Percentiles rank a stretch among this genome's conserved stretches.
These are phyloP conservation scores for Hemicrepidius hirtus DNA, from an alignment of 2,888 invertebrate species.

Conservation along the genomic window DNA sequence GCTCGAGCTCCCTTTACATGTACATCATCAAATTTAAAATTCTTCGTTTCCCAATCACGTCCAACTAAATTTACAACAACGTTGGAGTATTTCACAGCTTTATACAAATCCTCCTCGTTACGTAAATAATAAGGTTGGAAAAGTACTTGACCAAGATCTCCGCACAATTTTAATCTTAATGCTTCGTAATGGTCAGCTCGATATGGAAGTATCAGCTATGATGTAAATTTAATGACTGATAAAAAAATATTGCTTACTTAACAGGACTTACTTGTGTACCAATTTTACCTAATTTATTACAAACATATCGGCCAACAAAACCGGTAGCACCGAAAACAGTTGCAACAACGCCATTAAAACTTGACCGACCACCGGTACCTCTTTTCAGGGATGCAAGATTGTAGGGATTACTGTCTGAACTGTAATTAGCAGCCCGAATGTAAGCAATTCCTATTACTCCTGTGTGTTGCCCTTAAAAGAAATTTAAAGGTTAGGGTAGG, in stretches of 20 bases:
- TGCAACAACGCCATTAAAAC: constrained; percentile 97
- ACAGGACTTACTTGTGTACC: constrained; percentile 87
- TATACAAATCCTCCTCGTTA: constrained; percentile 90
- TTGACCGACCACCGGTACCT: constrained; percentile 94
- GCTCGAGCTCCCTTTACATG: constrained; percentile 89
- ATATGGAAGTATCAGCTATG: constrained; percentile 95
- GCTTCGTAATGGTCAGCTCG: constrained; percentile 90
- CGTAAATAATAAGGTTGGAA: constrained; percentile 89
- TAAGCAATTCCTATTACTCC: constrained; percentile 66
- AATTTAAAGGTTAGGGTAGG: constrained; percentile 55
- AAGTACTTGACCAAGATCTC: constrained; percentile 96
- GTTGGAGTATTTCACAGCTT: constrained; percentile 94
- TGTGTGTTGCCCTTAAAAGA: constrained; percentile 64
- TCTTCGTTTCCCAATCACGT: constrained; percentile 93
- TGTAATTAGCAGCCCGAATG: constrained; percentile 71
- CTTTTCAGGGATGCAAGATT: constrained; percentile 83
- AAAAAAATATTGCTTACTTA: too few species aligned
- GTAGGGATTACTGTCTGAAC: constrained; percentile 74
- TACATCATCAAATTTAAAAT: constrained; percentile 90
- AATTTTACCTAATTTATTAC: constrained; percentile 91
- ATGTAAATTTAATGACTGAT: too few species aligned
- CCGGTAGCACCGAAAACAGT: constrained; percentile 98
- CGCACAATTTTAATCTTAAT: constrained; percentile 85
- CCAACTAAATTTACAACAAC: constrained; percentile 97
- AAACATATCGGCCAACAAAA: constrained; percentile 90